Base-by-base conservation (phyloP, 30 jellyfish, hydroid and myxozoan genomes). In the Turritopsis dohrnii region DNA sequence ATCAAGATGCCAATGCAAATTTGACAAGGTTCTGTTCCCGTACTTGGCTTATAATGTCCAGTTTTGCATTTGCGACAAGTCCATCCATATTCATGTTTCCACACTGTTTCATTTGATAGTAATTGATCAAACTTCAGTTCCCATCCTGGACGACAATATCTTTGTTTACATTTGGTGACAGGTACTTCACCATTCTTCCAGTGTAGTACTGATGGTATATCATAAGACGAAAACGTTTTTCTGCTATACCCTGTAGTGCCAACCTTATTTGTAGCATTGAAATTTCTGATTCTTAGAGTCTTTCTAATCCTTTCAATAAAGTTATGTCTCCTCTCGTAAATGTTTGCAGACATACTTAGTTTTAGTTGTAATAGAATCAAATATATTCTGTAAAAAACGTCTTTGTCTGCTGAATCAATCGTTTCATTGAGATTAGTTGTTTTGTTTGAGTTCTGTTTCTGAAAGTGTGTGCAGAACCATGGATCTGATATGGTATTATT, bases 1-100 rank as follows among this genome's bases (percentile, higher is more conserved):
- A 69, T 23, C 7, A 27, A n/a, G 17, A 69, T 27, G 16, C 77
- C 77, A 23, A 7, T 9, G 30, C 77, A 69, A n/a, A 1, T 23
- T n/a, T 23, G 28, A 69, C 77, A 69, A 69, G 77, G 31, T 19
- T 69, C 30, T 69, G 30, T 69, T 23, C 77, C 30, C 31, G 28
- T 27, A 1, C 31, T 69, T 1, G 1, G 17, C 30, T 69, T 69
- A 21, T n/a, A 69, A 69, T 69, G 22, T n/a, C 77, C 77, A 8
- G 28, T 8, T 69, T 69, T 9, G 19, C 77, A 69, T 69, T 19
- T 69, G 77, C 77, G 77, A 27, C 77, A 69, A 69, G 31, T 69
- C 77, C 77, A 69, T 19, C 77, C 77, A 69, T 69, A 1, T 21
- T 23, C 77, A 1, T n/a, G 28, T n/a, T 27, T 21, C 77, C 77